These are phyloP conservation scores for Cetonia aurata DNA, from an alignment of 2,888 invertebrate genomes.

Conservation along the genomic window DNA sequence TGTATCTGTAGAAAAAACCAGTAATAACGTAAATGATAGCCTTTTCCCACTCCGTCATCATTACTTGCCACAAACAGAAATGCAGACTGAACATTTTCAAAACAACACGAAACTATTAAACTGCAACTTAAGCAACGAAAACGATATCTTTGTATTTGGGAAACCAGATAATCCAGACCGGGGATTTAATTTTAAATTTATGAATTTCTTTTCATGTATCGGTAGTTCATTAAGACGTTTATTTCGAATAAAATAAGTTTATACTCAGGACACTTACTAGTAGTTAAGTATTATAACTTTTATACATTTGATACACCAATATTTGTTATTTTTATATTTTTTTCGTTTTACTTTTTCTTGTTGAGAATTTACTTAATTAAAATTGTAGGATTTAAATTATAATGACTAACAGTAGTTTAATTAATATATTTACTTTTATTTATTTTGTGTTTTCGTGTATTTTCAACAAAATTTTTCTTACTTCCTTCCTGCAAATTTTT, in stretches of 20 bases:
- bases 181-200: constrained; percentile 50
- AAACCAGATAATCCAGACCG: constrained; percentile 43
- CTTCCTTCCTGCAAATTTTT: too few relatives aligned
- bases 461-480: too few relatives aligned
- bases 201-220: constrained; percentile 49
- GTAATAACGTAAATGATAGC: constrained; percentile 47
- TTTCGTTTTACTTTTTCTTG: too few relatives aligned
- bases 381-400: neutral
- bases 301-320: too few relatives aligned
- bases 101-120: neutral
- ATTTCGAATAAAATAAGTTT: constrained; percentile 46
- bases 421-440: constrained; percentile 3
- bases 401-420: neutral
- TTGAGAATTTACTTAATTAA: too few relatives aligned
- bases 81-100: neutral
- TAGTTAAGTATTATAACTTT: too few relatives aligned
- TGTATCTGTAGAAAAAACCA: neutral
- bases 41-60: constrained; percentile 52
- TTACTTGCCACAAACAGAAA: constrained; percentile 33
- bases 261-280: too few relatives aligned
- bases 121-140: neutral
- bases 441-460: too few relatives aligned
- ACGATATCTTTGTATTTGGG: constrained; percentile 53
- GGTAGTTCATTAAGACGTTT: constrained; percentile 51
- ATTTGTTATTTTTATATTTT: neutral